Conservation (phyloP, 2,888 invertebrate genomes). For the Idaea dimidiata region DNA sequence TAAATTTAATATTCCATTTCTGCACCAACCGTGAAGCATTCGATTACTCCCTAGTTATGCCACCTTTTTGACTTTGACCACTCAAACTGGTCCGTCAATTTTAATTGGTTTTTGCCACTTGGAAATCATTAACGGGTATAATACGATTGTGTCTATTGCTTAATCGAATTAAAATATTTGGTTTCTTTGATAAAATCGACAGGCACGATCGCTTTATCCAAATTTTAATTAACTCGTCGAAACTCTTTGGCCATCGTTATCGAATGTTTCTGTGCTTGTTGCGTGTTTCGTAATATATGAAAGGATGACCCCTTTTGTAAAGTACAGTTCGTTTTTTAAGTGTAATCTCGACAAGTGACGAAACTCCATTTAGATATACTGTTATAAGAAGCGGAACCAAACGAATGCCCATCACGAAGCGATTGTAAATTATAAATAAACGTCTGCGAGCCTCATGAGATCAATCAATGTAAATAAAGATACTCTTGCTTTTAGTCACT, state of each 20-base stretch:
- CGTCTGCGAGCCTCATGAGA: constrained; percentile 39
- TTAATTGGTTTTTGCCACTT: constrained; percentile 67
- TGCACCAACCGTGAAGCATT: constrained; percentile 36
- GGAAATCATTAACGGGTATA: constrained; percentile 50
- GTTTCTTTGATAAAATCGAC: constrained; percentile 32
- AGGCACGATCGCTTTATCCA: constrained; percentile 37
- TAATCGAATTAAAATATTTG: constrained; percentile 29
- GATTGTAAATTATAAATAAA: constrained; percentile 60
- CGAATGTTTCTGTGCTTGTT: constrained; percentile 41
- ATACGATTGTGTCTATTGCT: constrained; percentile 35
- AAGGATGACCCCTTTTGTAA: constrained; percentile 49
- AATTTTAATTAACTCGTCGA: constrained; percentile 56
- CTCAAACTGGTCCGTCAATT: constrained; percentile 50
- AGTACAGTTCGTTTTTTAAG: constrained; percentile 55
- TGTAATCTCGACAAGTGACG: constrained; percentile 64
- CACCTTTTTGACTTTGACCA: constrained; percentile 32
- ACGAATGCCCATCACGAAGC: constrained; percentile 56
- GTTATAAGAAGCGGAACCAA: constrained; percentile 58
- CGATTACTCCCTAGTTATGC: constrained; percentile 49
- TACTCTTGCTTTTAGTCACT: constrained; percentile 40
- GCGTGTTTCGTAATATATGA: constrained; percentile 56
- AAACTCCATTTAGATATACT: constrained; percentile 58
- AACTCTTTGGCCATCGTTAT: constrained; percentile 46
- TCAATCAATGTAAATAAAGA: constrained; percentile 40
- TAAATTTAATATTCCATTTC: constrained; percentile 57